These are phyloP conservation scores for Leptinotarsa rubiginosa DNA, from an alignment of 2,888 invertebrate species.

Conservation along the genomic window DNA sequence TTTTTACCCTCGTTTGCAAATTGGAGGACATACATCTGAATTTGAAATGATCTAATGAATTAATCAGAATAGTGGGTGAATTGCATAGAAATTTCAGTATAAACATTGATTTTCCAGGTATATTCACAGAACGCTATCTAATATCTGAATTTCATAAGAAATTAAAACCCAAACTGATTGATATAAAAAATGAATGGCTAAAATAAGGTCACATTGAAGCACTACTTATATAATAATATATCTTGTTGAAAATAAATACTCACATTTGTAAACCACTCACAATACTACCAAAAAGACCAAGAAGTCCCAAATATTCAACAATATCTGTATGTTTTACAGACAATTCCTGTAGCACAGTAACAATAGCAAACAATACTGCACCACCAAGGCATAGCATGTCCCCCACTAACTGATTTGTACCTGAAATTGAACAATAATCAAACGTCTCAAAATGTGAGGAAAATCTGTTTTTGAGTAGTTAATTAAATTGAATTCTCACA, in stretches of 20 bases:
- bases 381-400: constrained; percentile 85
- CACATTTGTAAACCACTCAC: constrained; percentile 84
- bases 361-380: constrained; percentile 81
- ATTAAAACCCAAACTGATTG: background rate
- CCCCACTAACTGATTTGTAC: constrained; percentile 82
- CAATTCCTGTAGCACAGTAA: constrained; percentile 85
- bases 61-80: too few species aligned
- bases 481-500: background rate
- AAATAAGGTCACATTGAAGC: too few species aligned
- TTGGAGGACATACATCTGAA: too few species aligned
- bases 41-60: too few species aligned
- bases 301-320: constrained; percentile 83
- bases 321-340: constrained; percentile 82
- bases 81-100: too few species aligned
- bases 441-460: too few species aligned
- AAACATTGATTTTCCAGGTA: too few species aligned
- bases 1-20: too few species aligned
- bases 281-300: constrained; percentile 84
- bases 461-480: background rate
- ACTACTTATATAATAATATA: too few species aligned
- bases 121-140: too few species aligned
- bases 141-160: too few species aligned
- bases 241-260: constrained; percentile 55
- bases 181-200: background rate
- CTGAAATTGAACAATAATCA: constrained; percentile 65